Base-by-base conservation (phyloP, 2,797 vertebrate species). In the Cephalopachus bancanus region DNA sequence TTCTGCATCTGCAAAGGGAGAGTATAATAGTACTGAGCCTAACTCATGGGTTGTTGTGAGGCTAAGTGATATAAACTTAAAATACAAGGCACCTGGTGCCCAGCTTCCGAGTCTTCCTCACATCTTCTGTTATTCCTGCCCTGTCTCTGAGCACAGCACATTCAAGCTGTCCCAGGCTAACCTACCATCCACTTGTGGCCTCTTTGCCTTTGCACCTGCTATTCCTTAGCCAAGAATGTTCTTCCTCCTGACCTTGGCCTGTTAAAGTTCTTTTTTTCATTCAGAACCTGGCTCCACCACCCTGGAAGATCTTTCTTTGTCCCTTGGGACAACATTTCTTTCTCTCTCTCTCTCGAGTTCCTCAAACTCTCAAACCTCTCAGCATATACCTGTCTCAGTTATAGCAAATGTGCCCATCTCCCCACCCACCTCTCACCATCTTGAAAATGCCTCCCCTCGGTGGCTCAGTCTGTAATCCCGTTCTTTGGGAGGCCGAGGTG, bases 181-280 rank as follows among this genome's bases (percentile, higher is more conserved):
- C 60, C 44, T 57, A 10, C 30, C 11, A 0, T 16, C 72, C 9
- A 1, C 57, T 7, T 51, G 1, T 1, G 1, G 55, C 44, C 65
- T 44, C 72, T 62, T 24, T 16, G 49, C 33, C 44, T 80, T 83
- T 75, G 90, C 57, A 24, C 37, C 17, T 28, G n/a, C 62, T 51
- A 16, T 71, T n/a, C 26, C 59, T 53, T 33, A 72, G 60, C 49
- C 57, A 30, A 65, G 78, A 85, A 62, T 1, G 24, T n/a, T 83
- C 67, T 85, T 81, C 49, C 37, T 78, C 17, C 60, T 81, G 44
- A 33, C 17, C 30, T 10, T 55, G 53, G 33, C 26, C 72, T 44
- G 28, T 49, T 37, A n/a, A 37, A 79, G 53, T 53, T 55, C 44
- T 24, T 89, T 80, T 81, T 5, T 0, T 64, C 14, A 5, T 69